Conservation (phyloP, 1,140 invertebrate species). For the Grapholita molesta region DNA sequence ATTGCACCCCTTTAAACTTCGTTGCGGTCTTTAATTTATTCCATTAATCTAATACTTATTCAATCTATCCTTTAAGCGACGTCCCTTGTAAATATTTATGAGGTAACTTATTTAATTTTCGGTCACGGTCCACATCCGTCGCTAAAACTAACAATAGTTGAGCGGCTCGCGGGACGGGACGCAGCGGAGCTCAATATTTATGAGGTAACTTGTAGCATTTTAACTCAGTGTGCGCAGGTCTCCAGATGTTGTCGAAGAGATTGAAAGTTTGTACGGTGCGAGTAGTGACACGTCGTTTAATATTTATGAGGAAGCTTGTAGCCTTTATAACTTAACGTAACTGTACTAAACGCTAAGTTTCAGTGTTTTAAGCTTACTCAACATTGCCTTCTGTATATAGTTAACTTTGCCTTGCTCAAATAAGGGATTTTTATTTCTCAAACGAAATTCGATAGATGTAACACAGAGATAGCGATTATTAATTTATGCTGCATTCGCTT, state of each 20-base stretch:
- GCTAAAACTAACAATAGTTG: neutral
- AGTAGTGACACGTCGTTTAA: neutral
- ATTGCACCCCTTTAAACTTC: neutral
- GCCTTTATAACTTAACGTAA: neutral
- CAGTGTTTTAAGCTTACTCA: too few species aligned
- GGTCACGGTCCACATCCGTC: neutral
- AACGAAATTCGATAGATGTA: too few species aligned
- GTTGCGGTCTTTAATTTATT: neutral
- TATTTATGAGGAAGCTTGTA: neutral
- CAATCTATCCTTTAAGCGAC: neutral
- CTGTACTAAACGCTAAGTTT: neutral
- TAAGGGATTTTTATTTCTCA: too few species aligned
- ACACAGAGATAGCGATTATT: too few species aligned
- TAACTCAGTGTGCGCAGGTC: neutral
- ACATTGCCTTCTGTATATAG: too few species aligned
- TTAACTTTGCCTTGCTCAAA: too few species aligned
- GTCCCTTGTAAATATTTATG: constrained; percentile 12
- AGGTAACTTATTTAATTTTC: constrained; percentile 14
- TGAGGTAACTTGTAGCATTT: neutral
- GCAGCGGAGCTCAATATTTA: neutral
- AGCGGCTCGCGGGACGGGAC: neutral
- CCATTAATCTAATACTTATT: neutral
- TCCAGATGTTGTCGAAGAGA: neutral
- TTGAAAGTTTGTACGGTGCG: too few species aligned
- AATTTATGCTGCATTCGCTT: too few species aligned